Evolutionary conservation across 2,888 invertebrate species (phyloP).

Genomic region (Caenorhabditis zanzibari): DNA sequence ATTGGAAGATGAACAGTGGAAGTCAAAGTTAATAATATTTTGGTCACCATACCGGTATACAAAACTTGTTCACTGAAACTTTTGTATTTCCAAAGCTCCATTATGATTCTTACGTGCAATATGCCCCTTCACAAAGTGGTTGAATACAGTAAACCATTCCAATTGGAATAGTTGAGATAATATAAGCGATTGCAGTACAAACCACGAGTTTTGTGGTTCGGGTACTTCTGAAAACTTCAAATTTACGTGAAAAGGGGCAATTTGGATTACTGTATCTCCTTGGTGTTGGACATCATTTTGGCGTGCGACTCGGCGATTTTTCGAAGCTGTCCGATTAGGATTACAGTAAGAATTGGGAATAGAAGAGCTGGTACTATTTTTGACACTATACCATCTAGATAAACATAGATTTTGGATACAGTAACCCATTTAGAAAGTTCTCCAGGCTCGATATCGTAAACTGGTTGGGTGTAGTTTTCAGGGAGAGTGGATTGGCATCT

Average conservation of each 20-base stretch:
- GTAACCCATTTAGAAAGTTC: background rate
- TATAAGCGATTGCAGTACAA: background rate
- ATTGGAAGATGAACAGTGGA: too few species aligned
- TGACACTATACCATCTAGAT: background rate
- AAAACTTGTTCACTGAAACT: too few species aligned
- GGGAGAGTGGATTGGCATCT: background rate
- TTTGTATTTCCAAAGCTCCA: too few species aligned
- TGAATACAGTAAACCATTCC: background rate
- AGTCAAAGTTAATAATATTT: too few species aligned
- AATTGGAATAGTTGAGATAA: background rate
- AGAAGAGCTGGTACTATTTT: background rate
- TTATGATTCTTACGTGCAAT: too few species aligned
- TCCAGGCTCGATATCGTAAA: background rate
- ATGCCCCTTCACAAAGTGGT: background rate
- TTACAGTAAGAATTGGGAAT: background rate
- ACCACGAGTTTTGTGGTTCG: background rate
- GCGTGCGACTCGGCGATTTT: background rate
- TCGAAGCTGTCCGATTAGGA: background rate
- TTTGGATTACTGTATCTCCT: background rate
- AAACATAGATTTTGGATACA: background rate
- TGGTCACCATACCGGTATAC: too few species aligned
- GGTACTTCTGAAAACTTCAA: background rate
- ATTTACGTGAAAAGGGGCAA: background rate
- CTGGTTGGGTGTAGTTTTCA: constrained; percentile 3
- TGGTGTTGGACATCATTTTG: background rate